These are phyloP conservation scores for Scylla paramamosain DNA, from an alignment of 1,140 invertebrate species.

Conservation along the genomic window DNA sequence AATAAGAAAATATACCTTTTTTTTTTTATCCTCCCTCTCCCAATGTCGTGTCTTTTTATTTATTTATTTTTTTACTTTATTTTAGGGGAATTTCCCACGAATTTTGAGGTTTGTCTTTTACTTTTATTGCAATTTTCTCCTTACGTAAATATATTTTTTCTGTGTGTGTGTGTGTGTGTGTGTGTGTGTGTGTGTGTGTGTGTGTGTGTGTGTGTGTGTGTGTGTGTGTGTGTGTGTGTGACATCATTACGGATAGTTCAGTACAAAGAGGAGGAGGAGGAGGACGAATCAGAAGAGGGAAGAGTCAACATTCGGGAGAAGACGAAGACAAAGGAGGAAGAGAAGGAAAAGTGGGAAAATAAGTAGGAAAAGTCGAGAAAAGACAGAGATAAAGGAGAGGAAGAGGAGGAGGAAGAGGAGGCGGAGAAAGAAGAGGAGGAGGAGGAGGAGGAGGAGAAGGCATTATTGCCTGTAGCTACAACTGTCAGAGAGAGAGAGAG, in stretches of 20 bases:
- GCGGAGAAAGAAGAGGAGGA: too few species aligned
- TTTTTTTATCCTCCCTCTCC: background rate
- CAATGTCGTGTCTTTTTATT: background rate
- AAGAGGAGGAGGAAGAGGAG: too few species aligned
- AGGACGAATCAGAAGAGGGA: too few species aligned
- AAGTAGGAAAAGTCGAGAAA: background rate
- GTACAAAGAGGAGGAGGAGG: too few species aligned
- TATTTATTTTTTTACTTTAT: background rate
- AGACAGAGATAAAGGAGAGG: too few species aligned
- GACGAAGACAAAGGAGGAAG: too few species aligned
- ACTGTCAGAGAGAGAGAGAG: background rate
- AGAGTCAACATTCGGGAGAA: too few species aligned
- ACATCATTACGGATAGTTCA: background rate
- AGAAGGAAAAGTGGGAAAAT: background rate
- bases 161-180: slow-evolving; percentile 48
- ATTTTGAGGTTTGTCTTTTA: background rate
- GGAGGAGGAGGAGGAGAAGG: too few species aligned
- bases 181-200: slow-evolving; percentile 49
- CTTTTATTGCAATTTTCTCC: background rate
- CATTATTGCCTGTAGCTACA: background rate
- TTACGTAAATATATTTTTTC: background rate
- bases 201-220: slow-evolving; percentile 47
- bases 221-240: slow-evolving; percentile 32
- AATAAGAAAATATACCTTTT: background rate
- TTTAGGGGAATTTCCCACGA: background rate